phyloP scores from a whole-genome alignment of 2,888 invertebrate genomes.

The Watsonalla binaria region DNA sequence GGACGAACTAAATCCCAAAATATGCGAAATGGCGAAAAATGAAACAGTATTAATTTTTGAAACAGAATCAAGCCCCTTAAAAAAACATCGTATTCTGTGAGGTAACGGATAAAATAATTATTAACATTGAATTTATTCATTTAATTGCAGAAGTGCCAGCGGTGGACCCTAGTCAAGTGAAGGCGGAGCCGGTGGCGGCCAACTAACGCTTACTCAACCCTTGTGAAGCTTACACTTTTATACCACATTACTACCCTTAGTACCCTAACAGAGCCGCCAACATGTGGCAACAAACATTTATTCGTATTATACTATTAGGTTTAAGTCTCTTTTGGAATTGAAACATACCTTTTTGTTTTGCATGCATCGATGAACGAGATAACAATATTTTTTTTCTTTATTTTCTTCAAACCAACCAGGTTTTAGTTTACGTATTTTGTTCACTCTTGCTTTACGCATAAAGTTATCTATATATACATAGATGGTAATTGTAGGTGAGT shows the following conservation, averaged over 20 bases:
- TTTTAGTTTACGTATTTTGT: conserved; percentile 24
- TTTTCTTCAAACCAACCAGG: conserved; percentile 30
- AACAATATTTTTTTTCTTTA: conserved; percentile 39
- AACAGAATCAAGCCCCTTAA: too few relatives aligned
- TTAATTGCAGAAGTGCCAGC: conserved; percentile 42
- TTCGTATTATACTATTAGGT: conserved; percentile 68
- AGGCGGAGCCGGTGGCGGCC: conserved; percentile 43
- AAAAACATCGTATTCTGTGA: too few relatives aligned
- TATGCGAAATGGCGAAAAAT: too few relatives aligned
- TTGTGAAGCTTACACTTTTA: conserved; percentile 50
- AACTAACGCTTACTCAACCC: conserved; percentile 40
- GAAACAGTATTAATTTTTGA: too few relatives aligned
- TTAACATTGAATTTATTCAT: conserved; percentile 2
- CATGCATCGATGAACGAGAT: conserved; percentile 65
- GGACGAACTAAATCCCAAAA: too few relatives aligned
- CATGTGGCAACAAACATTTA: conserved; percentile 62
- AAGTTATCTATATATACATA: conserved; percentile 59
- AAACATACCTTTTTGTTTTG: conserved; percentile 54
- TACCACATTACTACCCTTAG: conserved; percentile 40
- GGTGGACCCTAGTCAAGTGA: conserved; percentile 52
- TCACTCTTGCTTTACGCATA: conserved; percentile 51
- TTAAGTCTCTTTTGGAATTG: conserved; percentile 71
- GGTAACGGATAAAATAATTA: too few relatives aligned
- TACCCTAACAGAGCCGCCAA: conserved; percentile 59
- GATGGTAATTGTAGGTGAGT: conserved; percentile 69